A percentile compares a stretch with the other conserved stretches of the same genome.
These are phyloP conservation scores for Laothoe populi DNA, from an alignment of 2,888 invertebrate species.

Conservation along the genomic window DNA sequence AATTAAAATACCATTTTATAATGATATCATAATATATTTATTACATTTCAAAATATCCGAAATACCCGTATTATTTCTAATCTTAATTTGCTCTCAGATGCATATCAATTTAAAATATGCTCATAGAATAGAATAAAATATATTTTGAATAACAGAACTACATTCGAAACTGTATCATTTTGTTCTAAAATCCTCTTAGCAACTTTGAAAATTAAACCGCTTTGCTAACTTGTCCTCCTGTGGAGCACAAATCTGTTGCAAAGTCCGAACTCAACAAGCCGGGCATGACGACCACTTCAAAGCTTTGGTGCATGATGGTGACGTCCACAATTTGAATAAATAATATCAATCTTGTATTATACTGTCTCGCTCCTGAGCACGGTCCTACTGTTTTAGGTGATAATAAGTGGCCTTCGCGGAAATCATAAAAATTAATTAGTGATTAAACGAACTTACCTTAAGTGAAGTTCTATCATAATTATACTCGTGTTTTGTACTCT, in stretches of 20 bases:
- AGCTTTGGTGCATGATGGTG: conserved; percentile 32
- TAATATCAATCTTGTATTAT: background rate
- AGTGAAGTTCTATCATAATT: too few species aligned
- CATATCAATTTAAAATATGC: too few species aligned
- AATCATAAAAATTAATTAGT: too few species aligned
- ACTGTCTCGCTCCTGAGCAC: background rate
- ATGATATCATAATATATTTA: too few species aligned
- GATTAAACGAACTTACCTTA: too few species aligned
- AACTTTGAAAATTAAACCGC: conserved; percentile 62
- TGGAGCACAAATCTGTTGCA: conserved; percentile 46
- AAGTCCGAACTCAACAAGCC: conserved; percentile 48
- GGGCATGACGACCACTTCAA: conserved; percentile 46
- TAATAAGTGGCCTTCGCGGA: too few species aligned
- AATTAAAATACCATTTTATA: too few species aligned
- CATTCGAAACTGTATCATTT: conserved; percentile 36
- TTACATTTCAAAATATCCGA: too few species aligned
- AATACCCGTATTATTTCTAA: too few species aligned
- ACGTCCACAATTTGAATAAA: background rate
- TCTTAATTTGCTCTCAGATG: too few species aligned
- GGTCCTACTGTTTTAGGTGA: too few species aligned
- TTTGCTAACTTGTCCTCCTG: conserved; percentile 47
- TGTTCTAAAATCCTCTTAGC: conserved; percentile 58
- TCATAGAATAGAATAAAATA: background rate
- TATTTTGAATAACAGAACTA: conserved; percentile 1
- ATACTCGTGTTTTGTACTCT: too few species aligned